These are phyloP conservation scores for Rafetus swinhoei DNA, from an alignment of 2,113 vertebrate genomes.

Conservation along the genomic window DNA sequence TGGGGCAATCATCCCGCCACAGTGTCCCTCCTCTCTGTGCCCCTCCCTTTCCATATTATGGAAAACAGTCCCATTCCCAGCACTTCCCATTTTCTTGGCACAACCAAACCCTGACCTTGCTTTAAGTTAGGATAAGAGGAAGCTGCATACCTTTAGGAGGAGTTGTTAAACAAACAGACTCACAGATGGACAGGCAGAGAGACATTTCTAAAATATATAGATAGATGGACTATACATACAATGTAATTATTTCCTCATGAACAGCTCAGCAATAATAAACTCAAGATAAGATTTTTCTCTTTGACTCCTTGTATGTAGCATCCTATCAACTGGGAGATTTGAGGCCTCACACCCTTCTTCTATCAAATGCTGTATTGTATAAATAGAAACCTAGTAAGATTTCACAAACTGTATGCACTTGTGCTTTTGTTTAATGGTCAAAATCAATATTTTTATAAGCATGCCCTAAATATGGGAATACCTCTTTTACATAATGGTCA, in stretches of 20 bases:
- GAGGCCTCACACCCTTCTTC: fast-evolving
- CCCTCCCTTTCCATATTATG: too few species aligned
- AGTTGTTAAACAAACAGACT: too few species aligned
- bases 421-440: neutral
- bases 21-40: too few species aligned
- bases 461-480: neutral
- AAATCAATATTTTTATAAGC: neutral
- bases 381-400: neutral
- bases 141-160: too few species aligned
- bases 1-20: too few species aligned
- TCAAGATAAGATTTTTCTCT: fast-evolving
- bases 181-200: too few species aligned
- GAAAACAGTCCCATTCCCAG: too few species aligned
- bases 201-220: neutral
- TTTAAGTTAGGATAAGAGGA: too few species aligned
- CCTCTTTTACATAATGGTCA: neutral
- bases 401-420: neutral
- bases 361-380: neutral
- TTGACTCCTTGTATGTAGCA: neutral
- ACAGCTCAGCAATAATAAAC: neutral
- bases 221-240: neutral
- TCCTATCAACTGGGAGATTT: neutral
- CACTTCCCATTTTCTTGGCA: too few species aligned
- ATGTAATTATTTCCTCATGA: neutral
- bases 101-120: too few species aligned